Evolutionary conservation across 35 echinoderm and acorn worm genomes (phyloP).

Genomic region (Lytechinus variegatus): DNA sequence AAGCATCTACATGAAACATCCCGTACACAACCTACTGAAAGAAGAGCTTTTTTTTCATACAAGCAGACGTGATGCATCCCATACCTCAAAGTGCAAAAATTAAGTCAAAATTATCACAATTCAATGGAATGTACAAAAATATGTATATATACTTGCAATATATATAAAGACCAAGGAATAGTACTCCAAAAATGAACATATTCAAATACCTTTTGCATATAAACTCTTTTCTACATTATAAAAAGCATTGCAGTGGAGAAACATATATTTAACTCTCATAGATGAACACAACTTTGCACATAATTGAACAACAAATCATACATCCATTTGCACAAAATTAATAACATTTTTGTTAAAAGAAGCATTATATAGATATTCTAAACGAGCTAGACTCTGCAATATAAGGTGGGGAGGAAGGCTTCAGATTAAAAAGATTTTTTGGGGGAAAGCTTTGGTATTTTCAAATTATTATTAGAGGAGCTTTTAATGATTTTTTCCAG

Average conservation of each 20-base stretch:
- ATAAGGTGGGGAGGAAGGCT: not conserved
- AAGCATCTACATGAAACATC: not conserved
- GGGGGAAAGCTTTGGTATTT: not conserved
- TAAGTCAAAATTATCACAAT: not conserved
- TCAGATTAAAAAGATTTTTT: not conserved
- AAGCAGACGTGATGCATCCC: not conserved
- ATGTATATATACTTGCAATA: conserved; percentile 54
- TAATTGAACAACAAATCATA: conserved; percentile 23
- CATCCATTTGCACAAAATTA: not conserved
- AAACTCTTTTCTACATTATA: conserved; percentile 49
- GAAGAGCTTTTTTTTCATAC: not conserved
- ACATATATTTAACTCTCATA: not conserved
- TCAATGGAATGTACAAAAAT: conserved; percentile 55
- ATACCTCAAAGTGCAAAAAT: not conserved
- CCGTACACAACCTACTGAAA: not conserved
- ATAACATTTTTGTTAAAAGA: not conserved
- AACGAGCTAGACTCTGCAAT: not conserved
- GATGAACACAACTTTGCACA: conserved; percentile 4
- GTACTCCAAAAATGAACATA: conserved; percentile 32
- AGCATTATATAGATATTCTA: not conserved
- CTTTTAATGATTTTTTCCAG: not conserved
- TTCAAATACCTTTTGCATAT: conserved; percentile 45
- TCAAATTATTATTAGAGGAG: not conserved
- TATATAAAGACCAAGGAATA: conserved; percentile 46
- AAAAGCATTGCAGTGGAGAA: conserved; percentile 49